phyloP scores from a whole-genome alignment of 2,888 invertebrate genomes.

The Lasioglossum villosulum region DNA sequence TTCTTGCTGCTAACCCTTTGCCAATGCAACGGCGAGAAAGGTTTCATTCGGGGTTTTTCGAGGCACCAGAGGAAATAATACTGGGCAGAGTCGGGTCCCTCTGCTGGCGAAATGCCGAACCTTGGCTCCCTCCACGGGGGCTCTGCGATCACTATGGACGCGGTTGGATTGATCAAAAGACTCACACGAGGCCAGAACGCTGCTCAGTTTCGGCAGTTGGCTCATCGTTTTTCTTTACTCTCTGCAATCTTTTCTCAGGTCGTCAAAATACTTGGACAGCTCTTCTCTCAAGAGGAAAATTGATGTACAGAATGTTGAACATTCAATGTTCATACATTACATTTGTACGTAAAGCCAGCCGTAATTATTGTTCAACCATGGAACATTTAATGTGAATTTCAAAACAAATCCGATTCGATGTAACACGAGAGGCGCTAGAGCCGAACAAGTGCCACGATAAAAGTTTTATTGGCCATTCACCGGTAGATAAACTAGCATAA shows the following conservation, averaged over 20 bases:
- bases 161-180: neutral
- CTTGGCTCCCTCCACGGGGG: neutral
- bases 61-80: neutral
- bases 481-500: neutral
- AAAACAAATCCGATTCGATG: neutral
- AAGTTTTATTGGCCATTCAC: conserved; percentile 1
- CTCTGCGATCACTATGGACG: neutral
- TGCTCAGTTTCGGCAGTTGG: neutral
- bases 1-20: conserved; percentile 12
- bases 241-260: neutral
- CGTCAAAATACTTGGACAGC: neutral
- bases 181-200: neutral
- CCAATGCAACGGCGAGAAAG: neutral
- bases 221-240: neutral
- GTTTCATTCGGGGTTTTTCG: neutral
- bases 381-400: neutral
- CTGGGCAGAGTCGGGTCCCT: neutral
- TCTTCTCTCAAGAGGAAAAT: neutral
- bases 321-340: neutral
- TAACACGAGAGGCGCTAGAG: neutral
- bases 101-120: neutral
- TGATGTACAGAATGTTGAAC: neutral
- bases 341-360: neutral
- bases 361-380: too few relatives aligned
- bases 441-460: neutral